phyloP scores from a whole-genome alignment of 2,888 invertebrate species.

The Apamea epomidion region DNA sequence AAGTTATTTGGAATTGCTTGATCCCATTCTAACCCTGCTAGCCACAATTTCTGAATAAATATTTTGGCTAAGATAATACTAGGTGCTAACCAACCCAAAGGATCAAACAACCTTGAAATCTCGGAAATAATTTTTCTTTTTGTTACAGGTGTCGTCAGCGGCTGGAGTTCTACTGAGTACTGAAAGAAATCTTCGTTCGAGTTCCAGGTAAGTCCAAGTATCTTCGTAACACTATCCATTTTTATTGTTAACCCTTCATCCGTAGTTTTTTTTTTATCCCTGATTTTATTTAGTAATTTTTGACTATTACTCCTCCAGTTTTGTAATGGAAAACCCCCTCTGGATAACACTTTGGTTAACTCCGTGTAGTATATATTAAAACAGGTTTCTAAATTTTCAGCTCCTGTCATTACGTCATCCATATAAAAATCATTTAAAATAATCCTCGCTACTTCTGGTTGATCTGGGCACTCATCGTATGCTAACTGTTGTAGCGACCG shows the following conservation, averaged over 20 bases:
- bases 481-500: constrained; percentile 64
- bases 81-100: not conserved
- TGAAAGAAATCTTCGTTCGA: not conserved
- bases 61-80: not conserved
- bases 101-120: not conserved
- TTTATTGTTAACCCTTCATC: constrained; percentile 12
- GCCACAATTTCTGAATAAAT: not conserved
- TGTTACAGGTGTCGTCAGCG: not conserved
- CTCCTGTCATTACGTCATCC: constrained; percentile 61
- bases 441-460: not conserved
- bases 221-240: not conserved
- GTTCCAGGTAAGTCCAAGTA: constrained; percentile 4
- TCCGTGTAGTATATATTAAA: constrained; percentile 51
- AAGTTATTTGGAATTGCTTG: not conserved
- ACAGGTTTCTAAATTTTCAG: constrained; percentile 43
- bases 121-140: constrained; percentile 8
- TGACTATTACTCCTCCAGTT: constrained; percentile 65
- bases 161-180: not conserved
- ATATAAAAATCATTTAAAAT: constrained; percentile 55
- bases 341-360: constrained; percentile 3
- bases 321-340: constrained; percentile 69
- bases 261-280: not conserved
- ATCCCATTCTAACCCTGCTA: not conserved
- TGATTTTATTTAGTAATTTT: constrained; percentile 29
- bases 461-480: constrained; percentile 49